Evolutionary conservation across 2,888 invertebrate species (phyloP).

Genomic region (Gryllus longicercus): DNA sequence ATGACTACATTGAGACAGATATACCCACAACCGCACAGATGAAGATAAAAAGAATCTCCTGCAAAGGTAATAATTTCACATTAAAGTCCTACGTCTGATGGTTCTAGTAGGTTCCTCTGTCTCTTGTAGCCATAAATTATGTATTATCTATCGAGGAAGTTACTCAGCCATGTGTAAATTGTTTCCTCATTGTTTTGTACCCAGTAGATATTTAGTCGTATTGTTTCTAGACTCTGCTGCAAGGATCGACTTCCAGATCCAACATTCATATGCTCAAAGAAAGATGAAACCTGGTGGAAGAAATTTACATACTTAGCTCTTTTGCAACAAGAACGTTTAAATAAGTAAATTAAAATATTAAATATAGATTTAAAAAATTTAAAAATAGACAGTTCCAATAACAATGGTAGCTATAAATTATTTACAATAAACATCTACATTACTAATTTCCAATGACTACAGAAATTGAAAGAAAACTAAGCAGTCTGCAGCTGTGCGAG

Average conservation of each 20-base stretch:
- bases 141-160: slow-evolving; percentile 41
- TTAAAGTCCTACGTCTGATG: not conserved
- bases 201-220: slow-evolving; percentile 80
- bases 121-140: slow-evolving; percentile 6
- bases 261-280: slow-evolving; percentile 55
- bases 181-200: slow-evolving; percentile 56
- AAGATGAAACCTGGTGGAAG: slow-evolving; percentile 56
- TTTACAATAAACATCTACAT: no score
- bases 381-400: no score
- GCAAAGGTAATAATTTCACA: not conserved
- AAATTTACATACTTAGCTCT: not conserved
- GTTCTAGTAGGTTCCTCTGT: not conserved
- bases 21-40: slow-evolving; percentile 19
- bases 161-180: slow-evolving; percentile 54
- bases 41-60: slow-evolving; percentile 6
- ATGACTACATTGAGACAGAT: not conserved
- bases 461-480: no score
- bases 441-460: no score
- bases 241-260: slow-evolving; percentile 61
- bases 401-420: no score
- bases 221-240: slow-evolving; percentile 72
- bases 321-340: not conserved
- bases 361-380: not conserved
- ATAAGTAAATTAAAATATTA: slow-evolving; percentile 5
- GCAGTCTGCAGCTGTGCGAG: no score